These are phyloP conservation scores for Ahaetulla prasina DNA, from an alignment of 2,113 vertebrate genomes.

Conservation along the genomic window DNA sequence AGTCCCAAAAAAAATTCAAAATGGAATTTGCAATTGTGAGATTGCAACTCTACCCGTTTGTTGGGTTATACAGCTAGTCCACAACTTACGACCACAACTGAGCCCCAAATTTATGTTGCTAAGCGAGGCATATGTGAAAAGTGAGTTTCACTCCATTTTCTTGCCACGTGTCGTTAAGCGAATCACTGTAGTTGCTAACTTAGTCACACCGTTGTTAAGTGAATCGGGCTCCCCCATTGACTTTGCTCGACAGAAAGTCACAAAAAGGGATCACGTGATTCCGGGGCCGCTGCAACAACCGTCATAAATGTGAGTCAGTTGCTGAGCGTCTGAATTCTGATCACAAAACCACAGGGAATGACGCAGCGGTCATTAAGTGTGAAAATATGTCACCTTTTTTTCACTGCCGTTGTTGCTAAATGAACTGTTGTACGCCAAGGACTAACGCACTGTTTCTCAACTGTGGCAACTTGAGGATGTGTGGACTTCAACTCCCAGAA, in stretches of 20 bases:
- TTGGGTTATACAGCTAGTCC: too few species aligned
- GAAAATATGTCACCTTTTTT: neutral
- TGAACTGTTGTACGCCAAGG: neutral
- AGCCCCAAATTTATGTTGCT: neutral
- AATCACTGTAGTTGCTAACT: neutral
- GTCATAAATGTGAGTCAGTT: neutral
- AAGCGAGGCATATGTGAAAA: neutral
- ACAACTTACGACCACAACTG: too few species aligned
- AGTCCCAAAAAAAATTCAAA: too few species aligned
- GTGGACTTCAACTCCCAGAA: too few species aligned
- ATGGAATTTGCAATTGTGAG: too few species aligned
- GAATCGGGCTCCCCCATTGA: neutral
- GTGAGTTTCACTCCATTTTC: neutral
- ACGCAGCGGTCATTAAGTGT: neutral
- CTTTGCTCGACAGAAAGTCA: neutral
- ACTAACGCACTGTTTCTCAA: too few species aligned
- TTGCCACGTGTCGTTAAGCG: too few species aligned
- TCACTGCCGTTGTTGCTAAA: neutral
- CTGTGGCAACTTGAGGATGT: too few species aligned
- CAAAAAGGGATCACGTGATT: neutral
- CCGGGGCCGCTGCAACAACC: accelerated
- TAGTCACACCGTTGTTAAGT: neutral
- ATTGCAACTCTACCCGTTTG: too few species aligned
- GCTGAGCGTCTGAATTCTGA: neutral
- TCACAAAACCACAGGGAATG: accelerated